A percentile compares a stretch with the other conserved stretches of the same genome.
phyloP scores from a whole-genome alignment of 1,140 invertebrate species.

The Protaetia brevitarsis region DNA sequence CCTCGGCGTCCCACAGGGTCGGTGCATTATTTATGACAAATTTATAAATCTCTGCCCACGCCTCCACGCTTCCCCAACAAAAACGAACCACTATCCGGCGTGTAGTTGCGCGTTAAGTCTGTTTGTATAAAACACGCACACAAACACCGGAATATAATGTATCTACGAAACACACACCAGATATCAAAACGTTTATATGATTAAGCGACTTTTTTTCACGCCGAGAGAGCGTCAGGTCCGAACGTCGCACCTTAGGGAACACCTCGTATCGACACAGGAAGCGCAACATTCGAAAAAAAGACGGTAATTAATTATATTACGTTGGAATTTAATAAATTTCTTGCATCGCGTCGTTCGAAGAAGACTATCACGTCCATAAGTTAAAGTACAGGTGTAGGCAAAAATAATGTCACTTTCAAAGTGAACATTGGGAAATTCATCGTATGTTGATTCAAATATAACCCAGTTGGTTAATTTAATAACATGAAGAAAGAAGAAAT shows the following conservation, averaged over 20 bases:
- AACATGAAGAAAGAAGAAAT: too few species aligned
- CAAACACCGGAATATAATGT: too few species aligned
- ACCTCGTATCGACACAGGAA: background rate
- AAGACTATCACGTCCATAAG: too few species aligned
- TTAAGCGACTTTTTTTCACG: conserved; percentile 3
- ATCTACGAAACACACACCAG: background rate
- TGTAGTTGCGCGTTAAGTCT: background rate
- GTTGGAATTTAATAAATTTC: background rate
- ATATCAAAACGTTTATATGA: conserved; percentile 8
- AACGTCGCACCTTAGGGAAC: conserved; percentile 4
- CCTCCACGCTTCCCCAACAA: conserved; percentile 8
- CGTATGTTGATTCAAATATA: too few species aligned
- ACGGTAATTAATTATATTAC: conserved; percentile 10
- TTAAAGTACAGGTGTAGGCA: too few species aligned
- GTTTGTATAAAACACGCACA: conserved; percentile 15
- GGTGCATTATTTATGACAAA: conserved; percentile 48
- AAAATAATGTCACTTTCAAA: too few species aligned
- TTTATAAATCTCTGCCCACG: conserved; percentile 31
- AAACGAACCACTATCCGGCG: background rate
- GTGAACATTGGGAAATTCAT: too few species aligned
- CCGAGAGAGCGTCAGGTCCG: background rate
- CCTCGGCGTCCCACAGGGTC: conserved; percentile 42
- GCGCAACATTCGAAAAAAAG: background rate
- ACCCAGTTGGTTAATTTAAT: too few species aligned
- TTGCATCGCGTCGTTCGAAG: too few species aligned